Conservation (phyloP, 2,113 vertebrate species). For the Bagarius yarrelli region DNA sequence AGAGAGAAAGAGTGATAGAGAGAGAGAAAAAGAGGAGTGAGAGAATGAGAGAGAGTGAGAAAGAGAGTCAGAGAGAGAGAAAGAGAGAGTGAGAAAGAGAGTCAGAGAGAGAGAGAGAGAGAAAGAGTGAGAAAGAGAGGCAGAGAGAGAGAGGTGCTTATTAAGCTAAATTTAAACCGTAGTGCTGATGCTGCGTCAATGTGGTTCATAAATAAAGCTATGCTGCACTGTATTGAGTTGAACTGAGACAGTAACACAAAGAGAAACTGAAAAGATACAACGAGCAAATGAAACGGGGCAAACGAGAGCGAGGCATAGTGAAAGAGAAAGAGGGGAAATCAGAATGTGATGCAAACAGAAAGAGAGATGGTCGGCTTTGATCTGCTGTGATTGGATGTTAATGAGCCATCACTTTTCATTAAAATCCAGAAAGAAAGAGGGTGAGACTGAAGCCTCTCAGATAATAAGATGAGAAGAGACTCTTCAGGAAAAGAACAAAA, state of each 20-base stretch:
- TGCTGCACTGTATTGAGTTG: not conserved
- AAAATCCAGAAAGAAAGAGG: slow-evolving; percentile 38
- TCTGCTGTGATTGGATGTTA: slow-evolving; percentile 42
- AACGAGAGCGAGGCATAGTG: slow-evolving; percentile 3
- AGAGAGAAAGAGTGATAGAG: too few relatives aligned
- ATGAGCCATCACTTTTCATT: slow-evolving; percentile 41
- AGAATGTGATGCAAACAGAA: slow-evolving; percentile 20
- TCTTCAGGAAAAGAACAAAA: not conserved
- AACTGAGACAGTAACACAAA: not conserved
- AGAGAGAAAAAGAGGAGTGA: too few relatives aligned
- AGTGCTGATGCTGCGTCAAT: not conserved
- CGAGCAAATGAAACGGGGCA: slow-evolving; percentile 34
- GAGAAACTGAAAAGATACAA: not conserved
- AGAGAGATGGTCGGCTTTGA: slow-evolving; percentile 31
- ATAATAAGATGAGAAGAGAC: slow-evolving; percentile 49
- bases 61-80: too few relatives aligned
- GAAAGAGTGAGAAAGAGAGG: not conserved
- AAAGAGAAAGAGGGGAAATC: not conserved
- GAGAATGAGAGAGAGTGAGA: not conserved
- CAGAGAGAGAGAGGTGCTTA: not conserved
- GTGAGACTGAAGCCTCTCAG: slow-evolving; percentile 48
- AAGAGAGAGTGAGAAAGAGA: not conserved
- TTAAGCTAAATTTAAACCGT: not conserved
- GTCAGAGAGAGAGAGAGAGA: not conserved
- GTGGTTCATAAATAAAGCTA: slow-evolving; percentile 8